Evolutionary conservation across 2,888 invertebrate species (phyloP).

Genomic region (Philereme transversata): DNA sequence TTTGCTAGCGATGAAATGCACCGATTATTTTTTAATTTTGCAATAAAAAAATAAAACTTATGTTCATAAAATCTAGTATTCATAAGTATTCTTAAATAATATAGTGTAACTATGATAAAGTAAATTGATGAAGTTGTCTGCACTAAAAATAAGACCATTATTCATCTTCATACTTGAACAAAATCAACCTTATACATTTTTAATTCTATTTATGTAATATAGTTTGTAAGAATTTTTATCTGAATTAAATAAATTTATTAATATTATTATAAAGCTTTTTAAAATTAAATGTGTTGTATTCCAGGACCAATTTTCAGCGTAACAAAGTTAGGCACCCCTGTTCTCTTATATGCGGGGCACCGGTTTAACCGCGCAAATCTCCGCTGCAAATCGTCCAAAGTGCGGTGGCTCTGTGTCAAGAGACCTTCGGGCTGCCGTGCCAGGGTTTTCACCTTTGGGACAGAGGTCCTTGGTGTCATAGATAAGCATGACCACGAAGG

Average conservation of each 20-base stretch:
- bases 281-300: conserved; percentile 3
- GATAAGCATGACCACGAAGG: conserved; percentile 12
- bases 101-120: background rate
- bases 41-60: too few relatives aligned
- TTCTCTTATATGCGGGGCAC: conserved; percentile 29
- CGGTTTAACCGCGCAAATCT: conserved; percentile 35
- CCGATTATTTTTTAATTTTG: too few relatives aligned
- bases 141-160: too few relatives aligned
- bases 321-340: conserved; percentile 36
- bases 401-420: conserved; percentile 41
- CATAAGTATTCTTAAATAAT: background rate
- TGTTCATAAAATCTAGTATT: background rate
- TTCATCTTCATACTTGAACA: too few relatives aligned
- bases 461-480: conserved; percentile 34
- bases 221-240: too few relatives aligned
- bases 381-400: conserved; percentile 30
- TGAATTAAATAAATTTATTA: too few relatives aligned
- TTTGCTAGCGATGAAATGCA: too few relatives aligned
- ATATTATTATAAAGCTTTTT: too few relatives aligned
- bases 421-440: conserved; percentile 40
- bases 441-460: conserved; percentile 42
- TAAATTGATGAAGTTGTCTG: too few relatives aligned
- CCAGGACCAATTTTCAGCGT: conserved; percentile 27
- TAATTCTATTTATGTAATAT: too few relatives aligned
- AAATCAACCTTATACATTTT: too few relatives aligned